phyloP scores from a whole-genome alignment of 2,888 invertebrate genomes.

The Molanna angustata region DNA sequence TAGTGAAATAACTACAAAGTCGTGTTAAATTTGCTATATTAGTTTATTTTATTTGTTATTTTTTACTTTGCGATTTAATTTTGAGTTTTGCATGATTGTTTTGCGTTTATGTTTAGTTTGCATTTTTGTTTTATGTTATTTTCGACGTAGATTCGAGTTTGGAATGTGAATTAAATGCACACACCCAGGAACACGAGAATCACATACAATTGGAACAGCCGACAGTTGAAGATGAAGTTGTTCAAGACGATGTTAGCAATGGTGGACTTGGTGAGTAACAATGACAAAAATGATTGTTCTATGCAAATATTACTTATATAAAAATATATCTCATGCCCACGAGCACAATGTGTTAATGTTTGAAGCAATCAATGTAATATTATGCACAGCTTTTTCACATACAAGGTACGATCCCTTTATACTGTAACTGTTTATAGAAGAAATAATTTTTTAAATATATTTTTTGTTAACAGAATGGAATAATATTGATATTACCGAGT shows the following conservation, averaged over 20 bases:
- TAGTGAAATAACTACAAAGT: too few species aligned
- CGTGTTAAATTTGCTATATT: too few species aligned
- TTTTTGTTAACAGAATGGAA: too few species aligned
- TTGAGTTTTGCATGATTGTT: conserved; percentile 22
- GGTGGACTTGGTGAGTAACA: conserved; percentile 55
- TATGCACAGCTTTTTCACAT: too few species aligned
- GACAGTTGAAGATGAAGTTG: conserved; percentile 49
- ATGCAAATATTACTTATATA: too few species aligned
- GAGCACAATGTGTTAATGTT: too few species aligned
- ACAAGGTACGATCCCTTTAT: too few species aligned
- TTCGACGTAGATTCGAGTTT: conserved; percentile 57
- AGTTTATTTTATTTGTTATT: conserved; percentile 16
- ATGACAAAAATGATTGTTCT: neutral
- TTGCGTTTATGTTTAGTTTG: conserved; percentile 33
- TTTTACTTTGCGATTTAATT: conserved; percentile 3
- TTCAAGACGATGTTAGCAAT: conserved; percentile 52
- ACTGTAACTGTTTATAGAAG: too few species aligned
- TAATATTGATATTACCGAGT: too few species aligned
- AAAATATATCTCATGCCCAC: too few species aligned
- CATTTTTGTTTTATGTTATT: conserved; percentile 35
- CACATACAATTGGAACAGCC: conserved; percentile 48
- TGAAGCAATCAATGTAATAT: too few species aligned
- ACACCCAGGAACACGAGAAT: conserved; percentile 44
- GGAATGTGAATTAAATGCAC: conserved; percentile 62
- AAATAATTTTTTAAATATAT: too few species aligned